phyloP scores from a whole-genome alignment of 1,140 invertebrate species.

The Galendromus occidentalis region DNA sequence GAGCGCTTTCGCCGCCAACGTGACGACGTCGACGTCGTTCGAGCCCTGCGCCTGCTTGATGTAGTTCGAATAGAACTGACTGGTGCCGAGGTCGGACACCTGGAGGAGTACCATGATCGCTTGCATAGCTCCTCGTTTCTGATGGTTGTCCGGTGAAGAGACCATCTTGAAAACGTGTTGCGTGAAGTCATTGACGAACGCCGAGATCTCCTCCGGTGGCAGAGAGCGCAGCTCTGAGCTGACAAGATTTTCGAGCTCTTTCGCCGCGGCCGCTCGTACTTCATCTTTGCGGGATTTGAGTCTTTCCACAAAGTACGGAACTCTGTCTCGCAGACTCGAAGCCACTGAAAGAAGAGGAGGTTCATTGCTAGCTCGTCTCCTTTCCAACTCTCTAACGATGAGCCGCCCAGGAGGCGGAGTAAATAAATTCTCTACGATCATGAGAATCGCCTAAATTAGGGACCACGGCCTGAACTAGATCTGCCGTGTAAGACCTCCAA shows the following conservation, averaged over 20 bases:
- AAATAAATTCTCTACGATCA: too few species aligned
- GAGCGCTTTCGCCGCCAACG: constrained; percentile 57
- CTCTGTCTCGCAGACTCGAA: neutral
- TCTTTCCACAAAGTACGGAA: constrained; percentile 45
- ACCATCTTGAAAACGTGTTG: constrained; percentile 91
- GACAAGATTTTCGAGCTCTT: constrained; percentile 70
- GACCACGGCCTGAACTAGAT: too few species aligned
- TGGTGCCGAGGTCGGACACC: neutral
- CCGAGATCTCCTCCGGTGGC: constrained; percentile 65
- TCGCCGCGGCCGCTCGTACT: constrained; percentile 54
- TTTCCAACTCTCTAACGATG: too few species aligned
- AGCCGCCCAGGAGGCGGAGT: too few species aligned
- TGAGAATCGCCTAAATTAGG: too few species aligned
- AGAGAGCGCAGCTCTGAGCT: constrained; percentile 76
- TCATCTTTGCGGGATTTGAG: constrained; percentile 75
- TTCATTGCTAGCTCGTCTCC: too few species aligned
- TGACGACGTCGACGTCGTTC: constrained; percentile 15
- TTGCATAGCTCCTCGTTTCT: constrained; percentile 82
- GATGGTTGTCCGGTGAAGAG: constrained; percentile 68
- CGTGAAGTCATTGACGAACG: constrained; percentile 85
- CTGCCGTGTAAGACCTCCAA: too few species aligned
- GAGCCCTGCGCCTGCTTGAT: neutral
- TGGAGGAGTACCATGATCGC: constrained; percentile 53
- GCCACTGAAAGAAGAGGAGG: neutral
- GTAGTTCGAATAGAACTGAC: neutral